phyloP scores from a whole-genome alignment of 2,113 vertebrate species.

The Climacteris rufus region DNA sequence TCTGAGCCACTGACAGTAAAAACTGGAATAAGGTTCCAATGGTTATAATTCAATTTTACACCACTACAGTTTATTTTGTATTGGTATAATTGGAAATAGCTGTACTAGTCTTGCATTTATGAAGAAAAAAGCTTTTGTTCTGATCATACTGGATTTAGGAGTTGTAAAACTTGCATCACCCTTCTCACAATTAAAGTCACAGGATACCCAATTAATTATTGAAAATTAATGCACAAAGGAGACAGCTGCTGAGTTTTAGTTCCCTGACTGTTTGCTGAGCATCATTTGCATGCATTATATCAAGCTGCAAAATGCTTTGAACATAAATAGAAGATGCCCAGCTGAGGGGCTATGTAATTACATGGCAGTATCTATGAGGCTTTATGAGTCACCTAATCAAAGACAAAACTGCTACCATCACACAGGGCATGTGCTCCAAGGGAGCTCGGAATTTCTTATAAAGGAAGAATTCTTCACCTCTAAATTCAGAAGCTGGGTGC shows the following conservation, averaged over 20 bases:
- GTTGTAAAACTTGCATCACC: neutral
- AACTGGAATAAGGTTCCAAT: neutral
- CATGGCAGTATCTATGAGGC: neutral
- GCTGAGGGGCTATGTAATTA: neutral
- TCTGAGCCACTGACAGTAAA: neutral
- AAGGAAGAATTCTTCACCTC: neutral
- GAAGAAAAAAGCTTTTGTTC: neutral
- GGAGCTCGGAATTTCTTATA: neutral
- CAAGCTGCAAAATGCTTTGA: neutral
- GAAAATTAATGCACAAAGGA: neutral
- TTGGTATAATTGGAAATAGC: neutral
- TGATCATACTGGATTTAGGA: neutral
- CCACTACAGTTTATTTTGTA: neutral
- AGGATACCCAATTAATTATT: constrained; percentile 8
- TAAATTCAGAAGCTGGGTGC: neutral
- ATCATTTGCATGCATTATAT: neutral
- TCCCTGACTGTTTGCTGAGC: neutral
- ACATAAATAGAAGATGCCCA: neutral
- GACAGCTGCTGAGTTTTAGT: neutral
- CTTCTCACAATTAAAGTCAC: neutral
- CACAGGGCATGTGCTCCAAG: rapidly evolving
- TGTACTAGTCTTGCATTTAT: neutral
- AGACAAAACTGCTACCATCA: neutral
- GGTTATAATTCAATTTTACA: neutral
- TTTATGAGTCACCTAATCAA: neutral